Evolutionary conservation across 2,113 vertebrate genomes (phyloP), one percentile per base, ranked within the genome.

Genomic region (Euleptes europaea): DNA sequence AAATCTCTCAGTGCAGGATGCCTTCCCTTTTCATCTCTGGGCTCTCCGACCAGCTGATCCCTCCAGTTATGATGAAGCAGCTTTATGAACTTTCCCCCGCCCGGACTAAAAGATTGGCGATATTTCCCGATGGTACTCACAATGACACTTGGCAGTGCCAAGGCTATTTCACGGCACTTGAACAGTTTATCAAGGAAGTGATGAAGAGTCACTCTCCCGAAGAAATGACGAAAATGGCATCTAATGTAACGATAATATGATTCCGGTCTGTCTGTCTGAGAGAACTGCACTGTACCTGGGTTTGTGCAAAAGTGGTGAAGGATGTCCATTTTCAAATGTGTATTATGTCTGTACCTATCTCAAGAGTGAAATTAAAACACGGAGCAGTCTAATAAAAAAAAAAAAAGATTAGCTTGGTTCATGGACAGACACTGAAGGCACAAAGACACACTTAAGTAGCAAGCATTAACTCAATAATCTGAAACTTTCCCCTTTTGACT

Each of bases 61-160:
- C 99, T 0, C 98, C 99, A 4, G 97, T 99, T 65, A 99, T 99
- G 99, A 99, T 99, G 99, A 99, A 99, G 85, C 98, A 99, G 92
- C 98, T 99, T 40, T 99, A 99, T 17, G 99, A 99, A 93, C 94
- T 99, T 84, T 99, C 98, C 33, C 98, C 98, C 1, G 96, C 99
- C 63, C 98, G 98, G 98, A 99, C 98, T 98, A 99, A 99, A 93
- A 97, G 98, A 90, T 90, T 99, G 88, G 98, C 97, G 2, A 98
- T 99, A 91, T 99, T 99, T 93, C 98, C 98, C 13, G 99, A 99
- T 73, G 99, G 99, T 73, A 99, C 99, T 19, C 99, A 99, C 93
- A 99, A 99, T 33, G 98, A 99, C 94, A 99, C 99, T 1, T 99
- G 99, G 99, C 99, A 99, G 95, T 99, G 98, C 95, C 98, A 99